A percentile compares a stretch with the other conserved stretches of the same genome.
Evolutionary conservation across 2,797 vertebrate genomes (phyloP).

Genomic region (Acestrorhynchus altus): DNA sequence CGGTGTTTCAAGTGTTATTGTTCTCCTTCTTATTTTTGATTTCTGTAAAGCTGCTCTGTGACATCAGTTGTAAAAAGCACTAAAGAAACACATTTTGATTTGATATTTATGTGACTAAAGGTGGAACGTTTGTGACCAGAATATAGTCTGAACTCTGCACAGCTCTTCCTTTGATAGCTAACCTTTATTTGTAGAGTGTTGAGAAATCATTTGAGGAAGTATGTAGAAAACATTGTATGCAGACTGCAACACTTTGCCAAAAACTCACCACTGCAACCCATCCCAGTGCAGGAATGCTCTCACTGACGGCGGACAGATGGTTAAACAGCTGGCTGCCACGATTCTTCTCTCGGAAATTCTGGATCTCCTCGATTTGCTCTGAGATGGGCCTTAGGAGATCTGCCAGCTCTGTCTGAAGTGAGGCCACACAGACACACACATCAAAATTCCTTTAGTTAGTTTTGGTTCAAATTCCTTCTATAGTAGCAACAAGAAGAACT

Average conservation of each 20-base stretch:
- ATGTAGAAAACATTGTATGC: no score
- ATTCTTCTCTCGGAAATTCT: conserved; percentile 92
- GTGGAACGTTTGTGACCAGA: no score
- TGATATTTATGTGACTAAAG: no score
- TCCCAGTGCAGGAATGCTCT: conserved; percentile 95
- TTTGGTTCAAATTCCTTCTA: neutral
- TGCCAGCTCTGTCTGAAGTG: conserved; percentile 81
- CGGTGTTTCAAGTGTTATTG: no score
- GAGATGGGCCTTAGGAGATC: conserved; percentile 92
- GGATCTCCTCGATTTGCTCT: conserved; percentile 94
- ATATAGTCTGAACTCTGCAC: no score
- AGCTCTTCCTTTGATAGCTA: no score
- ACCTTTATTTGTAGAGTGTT: no score
- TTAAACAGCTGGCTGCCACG: conserved; percentile 93
- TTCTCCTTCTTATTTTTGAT: no score
- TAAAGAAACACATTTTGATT: no score
- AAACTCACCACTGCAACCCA: conserved; percentile 97
- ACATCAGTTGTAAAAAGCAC: no score
- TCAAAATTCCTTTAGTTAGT: no score
- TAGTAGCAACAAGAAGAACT: neutral
- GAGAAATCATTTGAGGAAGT: neutral
- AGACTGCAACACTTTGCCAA: neutral
- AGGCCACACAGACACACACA: conserved; percentile 8
- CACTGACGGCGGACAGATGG: conserved; percentile 95
- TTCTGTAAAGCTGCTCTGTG: no score